Conservation (phyloP, 2,888 invertebrate genomes). For the Vanessa cardui region DNA sequence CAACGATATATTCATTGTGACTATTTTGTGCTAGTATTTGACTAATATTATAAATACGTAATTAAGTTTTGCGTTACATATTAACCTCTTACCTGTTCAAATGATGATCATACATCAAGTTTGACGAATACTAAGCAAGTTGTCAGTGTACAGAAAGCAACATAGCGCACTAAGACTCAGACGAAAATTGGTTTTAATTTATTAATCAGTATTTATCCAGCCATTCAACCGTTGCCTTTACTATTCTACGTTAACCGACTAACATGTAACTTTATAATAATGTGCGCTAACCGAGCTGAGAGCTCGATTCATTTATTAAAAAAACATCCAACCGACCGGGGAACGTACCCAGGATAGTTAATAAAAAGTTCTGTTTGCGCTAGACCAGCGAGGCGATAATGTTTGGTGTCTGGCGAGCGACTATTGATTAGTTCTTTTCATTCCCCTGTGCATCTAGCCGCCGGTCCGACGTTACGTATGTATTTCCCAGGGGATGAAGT, state of each 20-base stretch:
- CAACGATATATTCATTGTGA: too few relatives aligned
- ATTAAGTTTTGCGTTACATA: too few relatives aligned
- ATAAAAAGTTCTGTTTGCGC: slow-evolving; percentile 32
- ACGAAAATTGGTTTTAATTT: too few relatives aligned
- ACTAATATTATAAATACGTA: too few relatives aligned
- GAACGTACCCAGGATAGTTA: slow-evolving; percentile 26
- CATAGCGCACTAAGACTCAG: too few relatives aligned
- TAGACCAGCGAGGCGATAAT: slow-evolving; percentile 31
- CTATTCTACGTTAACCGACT: neutral
- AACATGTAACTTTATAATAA: neutral
- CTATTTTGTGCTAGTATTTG: too few relatives aligned
- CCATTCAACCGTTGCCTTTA: neutral
- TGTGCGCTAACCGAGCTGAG: neutral
- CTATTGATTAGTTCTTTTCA: slow-evolving; percentile 36
- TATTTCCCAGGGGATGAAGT: slow-evolving; percentile 35
- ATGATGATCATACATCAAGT: too few relatives aligned
- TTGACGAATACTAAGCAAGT: too few relatives aligned
- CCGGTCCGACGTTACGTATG: slow-evolving; percentile 30
- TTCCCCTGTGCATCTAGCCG: slow-evolving; percentile 27
- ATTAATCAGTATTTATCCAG: neutral
- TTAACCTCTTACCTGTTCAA: too few relatives aligned
- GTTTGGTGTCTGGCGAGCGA: slow-evolving; percentile 34
- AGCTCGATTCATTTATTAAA: slow-evolving; percentile 17
- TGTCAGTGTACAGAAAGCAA: too few relatives aligned
- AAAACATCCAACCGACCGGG: slow-evolving; percentile 15